Percentiles rank a stretch among this genome's conserved stretches.
phyloP scores from a whole-genome alignment of 2,888 invertebrate genomes.

The Oasisia sp. region DNA sequence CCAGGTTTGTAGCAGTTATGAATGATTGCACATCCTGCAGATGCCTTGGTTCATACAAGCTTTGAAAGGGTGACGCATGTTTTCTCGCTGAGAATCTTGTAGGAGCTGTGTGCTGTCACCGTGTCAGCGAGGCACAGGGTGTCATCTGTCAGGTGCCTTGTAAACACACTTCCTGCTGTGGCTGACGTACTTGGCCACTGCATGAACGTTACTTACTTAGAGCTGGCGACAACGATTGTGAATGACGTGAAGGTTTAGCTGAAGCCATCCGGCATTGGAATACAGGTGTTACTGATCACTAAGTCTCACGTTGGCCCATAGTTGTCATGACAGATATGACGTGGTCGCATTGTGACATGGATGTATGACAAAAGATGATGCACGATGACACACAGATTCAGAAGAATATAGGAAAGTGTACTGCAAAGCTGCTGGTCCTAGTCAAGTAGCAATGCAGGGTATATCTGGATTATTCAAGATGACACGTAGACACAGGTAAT shows the following conservation, averaged over 20 bases:
- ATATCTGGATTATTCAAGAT: neutral
- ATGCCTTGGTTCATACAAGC: neutral
- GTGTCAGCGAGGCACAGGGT: neutral
- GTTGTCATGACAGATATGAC: no score
- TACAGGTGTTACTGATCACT: neutral
- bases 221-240: neutral
- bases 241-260: constrained; percentile 4
- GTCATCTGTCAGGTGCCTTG: neutral
- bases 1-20: neutral
- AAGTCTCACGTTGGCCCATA: no score
- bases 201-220: neutral
- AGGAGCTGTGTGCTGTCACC: neutral
- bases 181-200: neutral
- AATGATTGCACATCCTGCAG: constrained; percentile 6
- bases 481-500: neutral
- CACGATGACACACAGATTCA: neutral
- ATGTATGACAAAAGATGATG: neutral
- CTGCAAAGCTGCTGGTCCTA: neutral
- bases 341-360: no score
- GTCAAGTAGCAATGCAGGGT: neutral
- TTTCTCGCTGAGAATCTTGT: neutral
- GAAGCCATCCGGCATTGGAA: neutral
- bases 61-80: neutral
- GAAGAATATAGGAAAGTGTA: neutral
- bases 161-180: neutral